Evolutionary conservation across 1,140 invertebrate genomes (phyloP).

Genomic region (Diabrotica virgifera): DNA sequence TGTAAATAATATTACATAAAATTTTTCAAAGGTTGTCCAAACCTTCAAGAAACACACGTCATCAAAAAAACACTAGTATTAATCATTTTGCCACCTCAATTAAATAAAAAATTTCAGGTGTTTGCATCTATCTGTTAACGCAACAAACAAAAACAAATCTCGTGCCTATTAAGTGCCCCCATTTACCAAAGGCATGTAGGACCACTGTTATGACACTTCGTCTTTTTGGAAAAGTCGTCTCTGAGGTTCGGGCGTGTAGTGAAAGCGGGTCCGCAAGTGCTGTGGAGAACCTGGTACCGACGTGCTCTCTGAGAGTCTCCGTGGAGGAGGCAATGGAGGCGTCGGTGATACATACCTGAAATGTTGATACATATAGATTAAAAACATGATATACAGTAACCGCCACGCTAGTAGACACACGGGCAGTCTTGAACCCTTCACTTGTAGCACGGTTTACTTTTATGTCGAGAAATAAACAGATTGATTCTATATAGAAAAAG

Average conservation of each 20-base stretch:
- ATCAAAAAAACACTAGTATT: no score
- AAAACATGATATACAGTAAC: no score
- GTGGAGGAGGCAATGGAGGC: slow-evolving; percentile 66
- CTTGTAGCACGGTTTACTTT: no score
- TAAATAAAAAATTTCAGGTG: background rate
- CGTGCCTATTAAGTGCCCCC: background rate
- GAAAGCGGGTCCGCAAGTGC: slow-evolving; percentile 61
- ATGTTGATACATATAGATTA: no score
- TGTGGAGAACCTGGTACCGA: slow-evolving; percentile 69
- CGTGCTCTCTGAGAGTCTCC: slow-evolving; percentile 63
- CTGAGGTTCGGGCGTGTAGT: slow-evolving; percentile 71
- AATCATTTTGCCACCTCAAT: background rate
- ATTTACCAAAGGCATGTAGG: background rate
- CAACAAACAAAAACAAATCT: background rate
- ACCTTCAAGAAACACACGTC: no score
- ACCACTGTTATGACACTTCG: slow-evolving; percentile 40
- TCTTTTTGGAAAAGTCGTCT: slow-evolving; percentile 55
- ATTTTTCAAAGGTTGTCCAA: no score
- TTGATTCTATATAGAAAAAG: no score
- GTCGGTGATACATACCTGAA: slow-evolving; percentile 62
- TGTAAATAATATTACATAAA: no score
- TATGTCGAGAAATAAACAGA: no score
- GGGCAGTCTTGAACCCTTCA: no score
- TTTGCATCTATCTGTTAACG: background rate
- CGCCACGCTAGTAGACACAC: no score